Evolutionary conservation across 2,113 vertebrate species (phyloP).

Genomic region (Nerophis ophidion): DNA sequence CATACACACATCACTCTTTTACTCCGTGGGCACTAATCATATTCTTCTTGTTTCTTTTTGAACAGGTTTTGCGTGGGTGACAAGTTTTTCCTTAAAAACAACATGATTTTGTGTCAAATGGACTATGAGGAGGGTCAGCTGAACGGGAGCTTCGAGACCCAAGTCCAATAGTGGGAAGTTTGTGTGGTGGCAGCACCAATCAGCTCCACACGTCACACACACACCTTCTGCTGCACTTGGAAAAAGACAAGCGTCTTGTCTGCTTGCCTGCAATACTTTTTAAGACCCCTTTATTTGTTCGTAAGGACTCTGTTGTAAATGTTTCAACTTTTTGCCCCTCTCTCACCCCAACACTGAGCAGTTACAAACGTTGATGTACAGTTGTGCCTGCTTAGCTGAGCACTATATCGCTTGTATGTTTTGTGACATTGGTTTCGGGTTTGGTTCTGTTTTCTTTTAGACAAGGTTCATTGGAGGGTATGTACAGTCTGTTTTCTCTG

Average conservation of each 20-base stretch:
- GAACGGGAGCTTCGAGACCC: slow-evolving; percentile 96
- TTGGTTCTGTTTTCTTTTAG: slow-evolving; percentile 63
- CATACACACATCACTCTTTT: slow-evolving; percentile 14
- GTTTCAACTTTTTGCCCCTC: slow-evolving; percentile 77
- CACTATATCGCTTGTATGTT: slow-evolving; percentile 93
- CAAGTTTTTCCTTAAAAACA: slow-evolving; percentile 99
- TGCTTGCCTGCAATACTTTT: slow-evolving; percentile 90
- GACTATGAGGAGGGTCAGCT: slow-evolving; percentile 99
- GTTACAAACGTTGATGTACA: slow-evolving; percentile 90
- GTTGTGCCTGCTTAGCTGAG: slow-evolving; percentile 92
- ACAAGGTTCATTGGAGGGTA: slow-evolving; percentile 84
- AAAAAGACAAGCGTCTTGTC: slow-evolving; percentile 77
- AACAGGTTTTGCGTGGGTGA: slow-evolving; percentile 97
- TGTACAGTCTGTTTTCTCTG: slow-evolving; percentile 99
- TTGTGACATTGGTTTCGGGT: slow-evolving; percentile 81
- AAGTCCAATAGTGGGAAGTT: slow-evolving; percentile 88
- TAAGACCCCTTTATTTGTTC: slow-evolving; percentile 81
- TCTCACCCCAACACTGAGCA: slow-evolving; percentile 85
- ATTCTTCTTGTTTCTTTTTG: slow-evolving; percentile 39
- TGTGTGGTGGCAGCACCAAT: slow-evolving; percentile 51
- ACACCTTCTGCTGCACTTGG: slow-evolving; percentile 72
- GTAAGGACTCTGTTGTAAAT: slow-evolving; percentile 84
- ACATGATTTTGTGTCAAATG: slow-evolving; percentile 99
- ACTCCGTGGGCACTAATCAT: slow-evolving; percentile 12
- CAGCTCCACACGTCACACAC: slow-evolving; percentile 58